Base-by-base conservation (phyloP, 1,140 invertebrate genomes). In the Lepidurus arcticus region DNA sequence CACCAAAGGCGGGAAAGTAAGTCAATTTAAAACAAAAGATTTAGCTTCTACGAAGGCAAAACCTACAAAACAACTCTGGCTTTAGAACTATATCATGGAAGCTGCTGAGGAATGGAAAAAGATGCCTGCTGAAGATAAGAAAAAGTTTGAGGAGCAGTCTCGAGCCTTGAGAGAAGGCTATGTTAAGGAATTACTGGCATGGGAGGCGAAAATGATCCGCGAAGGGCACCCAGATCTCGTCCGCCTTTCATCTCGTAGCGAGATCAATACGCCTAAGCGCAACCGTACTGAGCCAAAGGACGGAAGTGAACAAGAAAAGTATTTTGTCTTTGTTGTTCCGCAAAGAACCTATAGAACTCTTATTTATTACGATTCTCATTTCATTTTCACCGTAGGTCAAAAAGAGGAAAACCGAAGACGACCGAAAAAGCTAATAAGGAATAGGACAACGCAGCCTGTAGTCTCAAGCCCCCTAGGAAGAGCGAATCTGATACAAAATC, bases 221-320 rank as follows among this genome's bases (percentile, higher is more conserved):
- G 53, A 65, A 65, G 53, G 53, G 16, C 53, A 16, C 53, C 53
- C 53, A n/a, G 53, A 65, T 13, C 53, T 65, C 13, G 53, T 65
- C 21, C 53, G 53, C 21, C 53, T 65, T 65, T 65, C 13, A 13
- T 65, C 53, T 65, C 53, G 53, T 21, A 21, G 53, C 7, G 53
- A 65, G 21, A 65, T 65, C 53, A 65, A 65, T 65, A 16, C 53
- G 53, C 53, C 53, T n/a, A 65, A 65, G 53, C 53, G 53, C 53
- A 65, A 9, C 13, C 16, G 9, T 21, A 65, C 13, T 21, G 34
- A 34, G 34, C 53, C 53, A 9, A 65, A 65, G 53, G 21, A 65
- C 6, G 53, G 21, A n/a, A 7, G 7, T 21, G 53, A 65, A n/a
- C 16, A 13, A 4, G 53, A 65, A 65, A 65, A 65, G 53, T 65